Percentiles rank a stretch among this genome's conserved stretches.
phyloP scores from a whole-genome alignment of 2,888 invertebrate genomes.

The Melanostoma mellinum region DNA sequence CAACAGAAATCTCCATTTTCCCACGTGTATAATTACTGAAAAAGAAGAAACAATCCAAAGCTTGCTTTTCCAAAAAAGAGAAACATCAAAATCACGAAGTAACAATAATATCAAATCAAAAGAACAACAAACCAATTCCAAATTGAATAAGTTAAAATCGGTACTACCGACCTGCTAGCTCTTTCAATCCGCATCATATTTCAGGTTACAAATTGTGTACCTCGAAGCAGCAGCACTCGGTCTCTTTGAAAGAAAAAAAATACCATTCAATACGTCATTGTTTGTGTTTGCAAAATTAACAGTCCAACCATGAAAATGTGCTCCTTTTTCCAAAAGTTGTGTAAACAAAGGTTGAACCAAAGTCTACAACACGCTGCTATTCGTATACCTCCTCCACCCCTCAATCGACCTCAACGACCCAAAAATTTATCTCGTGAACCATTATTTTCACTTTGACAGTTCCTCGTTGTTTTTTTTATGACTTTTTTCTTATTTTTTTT shows the following conservation, averaged over 20 bases:
- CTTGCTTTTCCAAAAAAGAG: not conserved
- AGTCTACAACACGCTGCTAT: constrained; percentile 4
- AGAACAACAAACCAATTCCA: constrained; percentile 38
- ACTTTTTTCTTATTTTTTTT: not conserved
- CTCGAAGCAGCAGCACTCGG: not conserved
- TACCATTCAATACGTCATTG: constrained; percentile 30
- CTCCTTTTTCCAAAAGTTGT: constrained; percentile 18
- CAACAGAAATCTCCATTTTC: no score
- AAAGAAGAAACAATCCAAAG: no score
- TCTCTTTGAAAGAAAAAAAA: not conserved
- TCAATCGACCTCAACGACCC: constrained; percentile 13
- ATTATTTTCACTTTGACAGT: constrained; percentile 66
- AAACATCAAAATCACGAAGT: constrained; percentile 18
- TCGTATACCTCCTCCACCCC: not conserved
- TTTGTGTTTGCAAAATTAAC: constrained; percentile 55
- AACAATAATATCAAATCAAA: constrained; percentile 29
- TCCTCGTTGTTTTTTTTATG: constrained; percentile 29
- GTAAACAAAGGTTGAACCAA: constrained; percentile 37
- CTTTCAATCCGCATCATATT: constrained; percentile 20
- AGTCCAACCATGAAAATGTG: constrained; percentile 44
- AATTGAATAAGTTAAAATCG: constrained; percentile 56
- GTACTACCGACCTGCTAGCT: constrained; percentile 19
- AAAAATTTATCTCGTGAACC: constrained; percentile 42
- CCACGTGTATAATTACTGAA: no score
- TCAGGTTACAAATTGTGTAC: constrained; percentile 42